Evolutionary conservation across 2,113 vertebrate species (phyloP).

Genomic region (Tetraodon nigroviridis): DNA sequence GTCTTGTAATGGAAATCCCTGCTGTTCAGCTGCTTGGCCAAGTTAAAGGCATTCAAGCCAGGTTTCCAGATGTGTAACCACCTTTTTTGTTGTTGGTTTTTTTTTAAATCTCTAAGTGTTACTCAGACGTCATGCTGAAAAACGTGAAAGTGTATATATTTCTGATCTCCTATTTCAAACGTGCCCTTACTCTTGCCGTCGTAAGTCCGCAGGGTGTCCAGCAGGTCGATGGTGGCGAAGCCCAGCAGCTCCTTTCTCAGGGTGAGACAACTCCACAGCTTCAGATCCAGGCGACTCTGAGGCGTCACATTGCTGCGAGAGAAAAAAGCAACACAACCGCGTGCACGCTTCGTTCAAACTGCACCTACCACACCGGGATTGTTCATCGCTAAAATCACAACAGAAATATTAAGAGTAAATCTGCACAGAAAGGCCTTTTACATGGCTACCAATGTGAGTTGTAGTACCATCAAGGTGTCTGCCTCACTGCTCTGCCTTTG

Average conservation of each 20-base stretch:
- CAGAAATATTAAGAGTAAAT: not conserved
- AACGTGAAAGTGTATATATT: too few relatives aligned
- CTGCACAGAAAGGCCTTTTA: too few relatives aligned
- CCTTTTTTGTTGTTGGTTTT: not conserved
- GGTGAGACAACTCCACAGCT: constrained; percentile 94
- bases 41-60: not conserved
- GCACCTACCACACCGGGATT: not conserved
- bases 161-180: not conserved
- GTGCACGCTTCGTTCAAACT: not conserved
- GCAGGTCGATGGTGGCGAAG: constrained; percentile 82
- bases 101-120: not conserved
- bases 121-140: not conserved
- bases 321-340: not conserved
- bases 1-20: not conserved
- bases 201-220: constrained; percentile 80
- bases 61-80: too few relatives aligned
- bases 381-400: not conserved
- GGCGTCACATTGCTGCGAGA: constrained; percentile 85
- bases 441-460: too few relatives aligned
- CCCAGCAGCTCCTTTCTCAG: constrained; percentile 91
- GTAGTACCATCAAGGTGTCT: too few relatives aligned
- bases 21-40: not conserved
- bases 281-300: constrained; percentile 89
- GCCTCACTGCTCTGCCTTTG: not conserved
- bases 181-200: constrained; percentile 81